A percentile compares a stretch with the other conserved stretches of the same genome.
These are phyloP conservation scores for Polyodon spathula DNA, from an alignment of 2,113 vertebrate species.

Conservation along the genomic window DNA sequence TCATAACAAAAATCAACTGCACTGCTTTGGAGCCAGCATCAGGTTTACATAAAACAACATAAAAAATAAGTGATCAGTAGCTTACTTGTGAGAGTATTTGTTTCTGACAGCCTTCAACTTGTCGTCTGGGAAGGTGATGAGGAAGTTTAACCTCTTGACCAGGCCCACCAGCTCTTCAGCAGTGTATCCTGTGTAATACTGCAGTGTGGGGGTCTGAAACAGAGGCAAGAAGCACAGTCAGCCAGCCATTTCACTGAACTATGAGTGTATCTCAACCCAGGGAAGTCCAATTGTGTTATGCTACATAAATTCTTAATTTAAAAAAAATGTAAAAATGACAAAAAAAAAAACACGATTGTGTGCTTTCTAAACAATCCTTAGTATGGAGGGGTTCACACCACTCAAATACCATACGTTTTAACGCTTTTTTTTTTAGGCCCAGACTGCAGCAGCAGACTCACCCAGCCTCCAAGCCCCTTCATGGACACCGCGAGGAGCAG, in stretches of 20 bases:
- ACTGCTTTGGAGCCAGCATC: background rate
- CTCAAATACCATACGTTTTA: background rate
- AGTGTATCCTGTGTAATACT: constrained; percentile 70
- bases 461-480: constrained; percentile 70
- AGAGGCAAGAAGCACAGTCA: background rate
- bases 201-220: constrained; percentile 59
- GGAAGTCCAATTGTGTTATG: no score
- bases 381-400: no score
- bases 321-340: no score
- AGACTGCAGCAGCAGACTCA: constrained; percentile 32
- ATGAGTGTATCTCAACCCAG: no score
- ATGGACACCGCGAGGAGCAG: constrained; percentile 75
- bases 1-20: background rate
- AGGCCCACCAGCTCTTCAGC: constrained; percentile 56
- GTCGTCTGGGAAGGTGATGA: constrained; percentile 44
- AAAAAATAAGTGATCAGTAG: no score
- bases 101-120: constrained; percentile 61
- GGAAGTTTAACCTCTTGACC: constrained; percentile 56
- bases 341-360: no score
- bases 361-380: no score
- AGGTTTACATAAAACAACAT: background rate
- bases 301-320: no score
- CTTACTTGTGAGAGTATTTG: constrained; percentile 84
- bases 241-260: no score
- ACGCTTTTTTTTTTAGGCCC: background rate